These are phyloP conservation scores for Astreopora myriophthalma DNA, from an alignment of 64 coral and sea anemone species.

Conservation along the genomic window DNA sequence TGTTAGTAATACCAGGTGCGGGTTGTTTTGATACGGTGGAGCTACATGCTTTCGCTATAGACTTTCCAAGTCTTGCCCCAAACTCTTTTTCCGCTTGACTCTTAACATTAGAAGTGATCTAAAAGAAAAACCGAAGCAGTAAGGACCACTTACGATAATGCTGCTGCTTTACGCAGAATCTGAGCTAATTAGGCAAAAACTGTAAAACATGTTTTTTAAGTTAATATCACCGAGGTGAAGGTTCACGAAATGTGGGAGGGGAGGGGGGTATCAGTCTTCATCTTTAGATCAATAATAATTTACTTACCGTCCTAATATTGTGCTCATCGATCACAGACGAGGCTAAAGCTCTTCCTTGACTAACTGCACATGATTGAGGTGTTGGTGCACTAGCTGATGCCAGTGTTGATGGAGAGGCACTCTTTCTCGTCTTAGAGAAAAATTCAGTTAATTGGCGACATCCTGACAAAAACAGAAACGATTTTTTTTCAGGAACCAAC, in stretches of 20 bases:
- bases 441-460: neutral
- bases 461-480: neutral
- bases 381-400: slow-evolving; percentile 10
- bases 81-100: slow-evolving; percentile 17
- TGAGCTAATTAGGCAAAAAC: neutral
- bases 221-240: neutral
- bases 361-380: slow-evolving; percentile 13
- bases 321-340: slow-evolving; percentile 22
- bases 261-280: neutral
- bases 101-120: slow-evolving; percentile 9
- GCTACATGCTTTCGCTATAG: slow-evolving; percentile 19
- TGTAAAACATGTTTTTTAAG: neutral
- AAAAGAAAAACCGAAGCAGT: neutral
- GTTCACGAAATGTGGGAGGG: neutral
- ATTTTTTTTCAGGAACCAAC: neutral
- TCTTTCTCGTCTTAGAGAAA: slow-evolving; percentile 12
- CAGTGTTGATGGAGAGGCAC: slow-evolving; percentile 6
- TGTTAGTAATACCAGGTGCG: neutral
- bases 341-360: slow-evolving; percentile 2
- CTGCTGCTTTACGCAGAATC: neutral
- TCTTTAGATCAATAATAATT: slow-evolving; percentile 1
- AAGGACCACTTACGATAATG: neutral
- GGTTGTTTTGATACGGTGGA: neutral
- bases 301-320: slow-evolving; percentile 6
- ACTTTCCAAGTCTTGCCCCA: slow-evolving; percentile 18